Evolutionary conservation across 2,888 invertebrate genomes (phyloP).

Genomic region (Dryadula phaetusa): DNA sequence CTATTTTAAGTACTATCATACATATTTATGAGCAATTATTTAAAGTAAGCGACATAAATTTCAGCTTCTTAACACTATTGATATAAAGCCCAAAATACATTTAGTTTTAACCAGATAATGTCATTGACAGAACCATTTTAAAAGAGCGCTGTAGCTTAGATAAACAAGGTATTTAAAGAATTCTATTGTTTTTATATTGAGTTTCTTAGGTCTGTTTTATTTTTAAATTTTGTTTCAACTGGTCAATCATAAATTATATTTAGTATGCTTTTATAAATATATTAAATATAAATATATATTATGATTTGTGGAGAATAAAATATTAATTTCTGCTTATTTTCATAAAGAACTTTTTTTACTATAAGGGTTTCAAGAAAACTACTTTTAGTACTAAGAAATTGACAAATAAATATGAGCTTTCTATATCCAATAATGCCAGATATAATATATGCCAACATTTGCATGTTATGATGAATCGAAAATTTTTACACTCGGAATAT

Average conservation of each 20-base stretch:
- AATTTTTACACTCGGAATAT: too few species aligned
- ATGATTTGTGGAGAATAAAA: too few species aligned
- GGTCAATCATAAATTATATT: not conserved
- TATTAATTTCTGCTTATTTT: too few species aligned
- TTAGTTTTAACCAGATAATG: slow-evolving; percentile 13
- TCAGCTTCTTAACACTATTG: not conserved
- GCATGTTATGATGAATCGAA: too few species aligned
- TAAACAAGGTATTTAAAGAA: slow-evolving; percentile 43
- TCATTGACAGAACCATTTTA: slow-evolving; percentile 14
- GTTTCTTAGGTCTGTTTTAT: slow-evolving; percentile 18
- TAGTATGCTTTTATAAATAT: too few species aligned
- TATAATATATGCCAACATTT: too few species aligned
- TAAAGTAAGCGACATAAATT: not conserved
- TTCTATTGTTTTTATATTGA: slow-evolving; percentile 39
- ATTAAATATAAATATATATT: too few species aligned
- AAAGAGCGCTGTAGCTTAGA: slow-evolving; percentile 31
- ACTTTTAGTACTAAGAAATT: too few species aligned
- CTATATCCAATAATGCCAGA: too few species aligned
- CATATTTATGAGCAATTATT: slow-evolving; percentile 3
- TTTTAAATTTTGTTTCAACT: not conserved
- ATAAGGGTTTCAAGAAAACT: too few species aligned
- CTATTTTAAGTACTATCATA: slow-evolving; percentile 5
- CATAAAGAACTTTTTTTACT: too few species aligned
- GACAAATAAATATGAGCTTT: too few species aligned
- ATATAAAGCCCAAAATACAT: not conserved